These are phyloP conservation scores for Formicarius rufipectus DNA, from an alignment of 2,113 vertebrate genomes.

Conservation along the genomic window DNA sequence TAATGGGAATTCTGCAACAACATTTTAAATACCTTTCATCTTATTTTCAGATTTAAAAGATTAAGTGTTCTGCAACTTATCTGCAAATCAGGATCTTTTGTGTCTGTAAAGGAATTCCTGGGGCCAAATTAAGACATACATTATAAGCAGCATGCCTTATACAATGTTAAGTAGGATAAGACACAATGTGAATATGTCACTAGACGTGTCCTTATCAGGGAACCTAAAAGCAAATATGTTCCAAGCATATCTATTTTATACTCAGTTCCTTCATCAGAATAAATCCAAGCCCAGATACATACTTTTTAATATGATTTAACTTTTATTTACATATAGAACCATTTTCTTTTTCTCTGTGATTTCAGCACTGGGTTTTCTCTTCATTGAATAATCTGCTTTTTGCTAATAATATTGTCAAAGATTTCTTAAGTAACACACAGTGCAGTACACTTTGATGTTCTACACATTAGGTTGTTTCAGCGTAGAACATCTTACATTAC, in stretches of 20 bases:
- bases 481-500: neutral
- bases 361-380: neutral
- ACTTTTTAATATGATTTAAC: neutral
- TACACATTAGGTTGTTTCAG: neutral
- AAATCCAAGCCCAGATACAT: neutral
- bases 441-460: neutral
- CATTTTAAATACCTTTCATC: conserved; percentile 42
- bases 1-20: conserved; percentile 6
- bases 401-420: neutral
- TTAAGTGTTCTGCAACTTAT: conserved; percentile 8
- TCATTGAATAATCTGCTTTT: neutral
- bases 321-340: neutral
- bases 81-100: neutral
- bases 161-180: neutral
- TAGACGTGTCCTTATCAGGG: neutral
- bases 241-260: neutral
- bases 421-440: neutral
- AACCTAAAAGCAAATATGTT: neutral
- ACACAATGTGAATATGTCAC: neutral
- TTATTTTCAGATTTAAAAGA: conserved; percentile 39
- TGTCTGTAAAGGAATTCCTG: neutral
- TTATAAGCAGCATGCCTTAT: neutral
- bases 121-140: conserved; percentile 1
- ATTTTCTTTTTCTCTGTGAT: neutral
- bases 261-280: neutral